Evolutionary conservation across 2,797 vertebrate genomes (phyloP).

Genomic region (Ficedula albicollis): DNA sequence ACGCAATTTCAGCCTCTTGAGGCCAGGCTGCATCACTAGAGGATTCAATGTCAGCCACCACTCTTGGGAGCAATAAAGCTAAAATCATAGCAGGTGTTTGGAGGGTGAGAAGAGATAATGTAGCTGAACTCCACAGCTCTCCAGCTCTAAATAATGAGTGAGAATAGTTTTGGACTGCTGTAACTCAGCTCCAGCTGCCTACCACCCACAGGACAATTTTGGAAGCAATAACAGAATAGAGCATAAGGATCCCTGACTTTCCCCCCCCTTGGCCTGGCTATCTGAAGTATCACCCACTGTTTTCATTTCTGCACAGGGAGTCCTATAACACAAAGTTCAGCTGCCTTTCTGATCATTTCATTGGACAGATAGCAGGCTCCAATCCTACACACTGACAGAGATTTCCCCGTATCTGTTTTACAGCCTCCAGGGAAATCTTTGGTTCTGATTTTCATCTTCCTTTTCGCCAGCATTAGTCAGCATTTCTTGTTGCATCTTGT

Average conservation of each 20-base stretch:
- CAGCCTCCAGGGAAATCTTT: not conserved
- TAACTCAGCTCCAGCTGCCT: not conserved
- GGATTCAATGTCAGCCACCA: not conserved
- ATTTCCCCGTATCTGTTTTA: not conserved
- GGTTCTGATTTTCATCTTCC: not conserved
- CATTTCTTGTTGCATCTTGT: constrained; percentile 11
- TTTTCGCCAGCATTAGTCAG: not conserved
- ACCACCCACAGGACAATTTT: not conserved
- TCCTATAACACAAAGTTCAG: not conserved
- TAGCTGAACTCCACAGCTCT: not conserved
- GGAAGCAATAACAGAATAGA: not conserved
- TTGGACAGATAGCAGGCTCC: not conserved
- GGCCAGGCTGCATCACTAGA: not conserved
- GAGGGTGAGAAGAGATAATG: not conserved
- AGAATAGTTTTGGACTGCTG: not conserved
- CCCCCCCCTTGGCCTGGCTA: not conserved
- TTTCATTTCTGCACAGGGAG: not conserved
- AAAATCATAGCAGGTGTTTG: not conserved
- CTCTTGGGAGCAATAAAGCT: not conserved
- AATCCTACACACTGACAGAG: not conserved
- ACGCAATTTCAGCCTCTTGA: not conserved
- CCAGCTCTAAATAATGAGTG: not conserved
- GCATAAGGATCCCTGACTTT: not conserved
- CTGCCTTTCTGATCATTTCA: not conserved
- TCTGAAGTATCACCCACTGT: not conserved